Conservation (phyloP, 2,113 vertebrate genomes). For the Pachypanchax playfairii region DNA sequence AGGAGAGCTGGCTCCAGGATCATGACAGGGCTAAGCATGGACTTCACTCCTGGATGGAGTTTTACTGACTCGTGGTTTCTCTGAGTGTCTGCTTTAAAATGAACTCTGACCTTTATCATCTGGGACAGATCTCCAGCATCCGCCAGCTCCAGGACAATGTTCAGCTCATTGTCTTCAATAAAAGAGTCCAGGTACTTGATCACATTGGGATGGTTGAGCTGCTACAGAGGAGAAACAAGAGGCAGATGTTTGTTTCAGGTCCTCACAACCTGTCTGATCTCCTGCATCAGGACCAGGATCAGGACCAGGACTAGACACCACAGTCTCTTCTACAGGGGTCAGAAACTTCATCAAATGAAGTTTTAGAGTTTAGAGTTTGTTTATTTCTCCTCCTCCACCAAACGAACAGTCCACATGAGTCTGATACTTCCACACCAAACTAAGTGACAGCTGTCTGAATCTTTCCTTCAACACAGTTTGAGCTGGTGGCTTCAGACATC, state of each 20-base stretch:
- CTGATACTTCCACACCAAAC: too few species aligned
- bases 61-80: neutral
- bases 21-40: neutral
- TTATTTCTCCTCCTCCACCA: too few species aligned
- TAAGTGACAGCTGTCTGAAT: too few species aligned
- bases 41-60: neutral
- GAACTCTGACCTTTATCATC: conserved; percentile 90
- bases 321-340: too few species aligned
- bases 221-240: conserved; percentile 78
- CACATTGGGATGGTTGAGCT: conserved; percentile 95
- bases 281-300: too few species aligned
- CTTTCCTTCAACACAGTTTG: too few species aligned
- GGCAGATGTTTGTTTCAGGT: neutral
- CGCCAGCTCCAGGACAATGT: conserved; percentile 95
- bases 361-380: too few species aligned
- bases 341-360: too few species aligned
- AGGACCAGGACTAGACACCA: too few species aligned
- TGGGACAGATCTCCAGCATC: conserved; percentile 95
- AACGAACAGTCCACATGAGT: too few species aligned
- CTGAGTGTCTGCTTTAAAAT: neutral
- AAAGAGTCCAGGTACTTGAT: conserved; percentile 97
- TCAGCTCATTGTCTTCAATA: conserved; percentile 95
- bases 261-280: neutral
- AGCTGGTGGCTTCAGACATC: too few species aligned
- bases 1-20: neutral